Base-by-base conservation (phyloP, 2,888 invertebrate species). In the Drosophila koepferae region DNA sequence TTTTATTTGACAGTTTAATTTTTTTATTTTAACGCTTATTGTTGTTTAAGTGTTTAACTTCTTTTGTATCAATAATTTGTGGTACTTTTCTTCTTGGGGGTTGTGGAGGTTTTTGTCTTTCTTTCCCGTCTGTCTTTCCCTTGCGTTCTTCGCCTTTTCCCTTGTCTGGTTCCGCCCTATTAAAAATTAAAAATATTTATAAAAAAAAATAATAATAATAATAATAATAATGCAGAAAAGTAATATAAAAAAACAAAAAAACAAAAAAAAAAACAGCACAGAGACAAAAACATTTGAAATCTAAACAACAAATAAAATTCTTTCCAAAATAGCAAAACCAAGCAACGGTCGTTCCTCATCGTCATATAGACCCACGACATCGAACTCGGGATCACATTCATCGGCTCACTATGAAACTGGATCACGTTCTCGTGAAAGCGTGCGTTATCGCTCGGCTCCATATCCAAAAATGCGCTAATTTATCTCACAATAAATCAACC, bases 341-440 rank as follows among this genome's bases (percentile, higher is more conserved):
- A 92, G 91, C 91, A 92, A 92, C 80, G 92, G 92, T 92, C 92
- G 92, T 70, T 92, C 92, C 48, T 92, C 92, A 80, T 92, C 92
- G 77, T 90, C 92, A 80, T 92, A 92, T 90, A 90, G 92, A 90
- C 92, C 92, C 72, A 86, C 92, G 62, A 89, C 92, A 77, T 91
- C 92, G 81, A 91, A 91, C 82, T 92, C 92, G 88, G 91, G 92
- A 84, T 92, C 92, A 78, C 92, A 92, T 89, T 92, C 92, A 74
- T 92, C 92, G 80, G 92, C 92, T 77, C 92, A 92, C 83, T 92
- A 92, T 81, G 92, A 92, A 87, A 91, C 92, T 86, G 91, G 92
- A 84, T 92, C 92, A 89, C 92, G 92, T 75, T 91, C 92, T 86
- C 92, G 92, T 81, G 92, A 92, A 90, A 92, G 91, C 89, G 92